Conservation (phyloP, 2,113 vertebrate genomes). For the Drymodes brunneopygia region DNA sequence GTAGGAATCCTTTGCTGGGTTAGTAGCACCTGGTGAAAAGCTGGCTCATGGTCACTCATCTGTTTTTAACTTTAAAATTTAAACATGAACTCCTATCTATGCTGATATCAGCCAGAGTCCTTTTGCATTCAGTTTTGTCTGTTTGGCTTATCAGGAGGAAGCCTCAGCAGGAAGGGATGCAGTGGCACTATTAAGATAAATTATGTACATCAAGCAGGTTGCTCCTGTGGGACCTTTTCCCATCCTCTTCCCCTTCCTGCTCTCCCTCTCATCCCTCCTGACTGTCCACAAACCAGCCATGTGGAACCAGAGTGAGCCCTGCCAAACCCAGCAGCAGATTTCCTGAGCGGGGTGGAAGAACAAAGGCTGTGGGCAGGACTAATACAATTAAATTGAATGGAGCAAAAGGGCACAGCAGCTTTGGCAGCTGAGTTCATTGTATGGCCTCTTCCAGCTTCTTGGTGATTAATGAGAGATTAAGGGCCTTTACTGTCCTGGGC, state of each 20-base stretch:
- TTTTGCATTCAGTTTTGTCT: background rate
- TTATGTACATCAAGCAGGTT: background rate
- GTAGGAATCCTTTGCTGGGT: background rate
- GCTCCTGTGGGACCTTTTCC: background rate
- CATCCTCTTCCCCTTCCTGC: slow-evolving; percentile 9
- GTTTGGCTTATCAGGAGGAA: background rate
- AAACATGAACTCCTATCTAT: background rate
- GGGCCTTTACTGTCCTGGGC: background rate
- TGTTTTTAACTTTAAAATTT: background rate
- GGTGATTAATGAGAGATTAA: background rate
- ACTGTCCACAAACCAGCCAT: slow-evolving; percentile 7
- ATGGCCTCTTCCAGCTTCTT: background rate
- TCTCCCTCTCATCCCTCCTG: background rate
- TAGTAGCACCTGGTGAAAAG: background rate
- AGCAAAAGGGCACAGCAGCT: slow-evolving; percentile 28
- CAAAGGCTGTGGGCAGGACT: background rate
- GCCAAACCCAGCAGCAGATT: slow-evolving; percentile 50
- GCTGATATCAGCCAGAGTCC: background rate
- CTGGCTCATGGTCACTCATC: accelerated
- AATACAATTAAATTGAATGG: slow-evolving; percentile 38
- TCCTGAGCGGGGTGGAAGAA: background rate
- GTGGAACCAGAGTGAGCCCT: background rate
- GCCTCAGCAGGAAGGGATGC: background rate
- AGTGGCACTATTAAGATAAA: background rate
- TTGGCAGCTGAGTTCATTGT: background rate